These are phyloP conservation scores for Typhlichthys eigenmanni DNA, from an alignment of 2,797 vertebrate genomes.

Conservation along the genomic window DNA sequence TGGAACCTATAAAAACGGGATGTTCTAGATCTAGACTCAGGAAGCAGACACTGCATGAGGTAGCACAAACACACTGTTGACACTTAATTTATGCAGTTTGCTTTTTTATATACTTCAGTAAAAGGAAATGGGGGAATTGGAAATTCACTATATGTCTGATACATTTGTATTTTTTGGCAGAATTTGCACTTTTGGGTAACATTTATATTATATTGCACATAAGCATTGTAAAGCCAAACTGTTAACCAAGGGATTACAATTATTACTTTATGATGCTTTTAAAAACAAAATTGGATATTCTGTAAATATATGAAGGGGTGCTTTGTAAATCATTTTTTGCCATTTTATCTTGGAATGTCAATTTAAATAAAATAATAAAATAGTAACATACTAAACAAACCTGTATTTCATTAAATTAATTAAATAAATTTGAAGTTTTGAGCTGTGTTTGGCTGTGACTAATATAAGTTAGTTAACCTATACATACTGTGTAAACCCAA, in stretches of 20 bases:
- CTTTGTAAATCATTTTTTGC: slow-evolving; percentile 16
- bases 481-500: too few species aligned
- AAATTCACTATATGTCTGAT: slow-evolving; percentile 31
- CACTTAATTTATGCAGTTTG: slow-evolving; percentile 26
- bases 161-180: slow-evolving; percentile 44
- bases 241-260: slow-evolving; percentile 49
- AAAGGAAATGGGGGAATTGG: slow-evolving; percentile 15
- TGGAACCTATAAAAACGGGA: slow-evolving; percentile 3
- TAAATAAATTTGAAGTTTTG: too few species aligned
- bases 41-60: slow-evolving; percentile 25
- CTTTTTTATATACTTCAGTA: slow-evolving; percentile 30
- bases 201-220: slow-evolving; percentile 41
- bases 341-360: slow-evolving; percentile 54
- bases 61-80: slow-evolving; percentile 27
- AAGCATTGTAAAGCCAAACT: slow-evolving; percentile 55
- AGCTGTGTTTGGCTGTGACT: too few species aligned
- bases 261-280: slow-evolving; percentile 41
- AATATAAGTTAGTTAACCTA: too few species aligned
- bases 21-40: slow-evolving; percentile 22
- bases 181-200: slow-evolving; percentile 61
- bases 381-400: neutral
- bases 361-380: neutral
- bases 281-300: too few species aligned
- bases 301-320: slow-evolving; percentile 10
- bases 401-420: neutral